Percentiles rank a stretch among this genome's conserved stretches.
Evolutionary conservation across 2,113 vertebrate species (phyloP).

Genomic region (Crotalus helleri): DNA sequence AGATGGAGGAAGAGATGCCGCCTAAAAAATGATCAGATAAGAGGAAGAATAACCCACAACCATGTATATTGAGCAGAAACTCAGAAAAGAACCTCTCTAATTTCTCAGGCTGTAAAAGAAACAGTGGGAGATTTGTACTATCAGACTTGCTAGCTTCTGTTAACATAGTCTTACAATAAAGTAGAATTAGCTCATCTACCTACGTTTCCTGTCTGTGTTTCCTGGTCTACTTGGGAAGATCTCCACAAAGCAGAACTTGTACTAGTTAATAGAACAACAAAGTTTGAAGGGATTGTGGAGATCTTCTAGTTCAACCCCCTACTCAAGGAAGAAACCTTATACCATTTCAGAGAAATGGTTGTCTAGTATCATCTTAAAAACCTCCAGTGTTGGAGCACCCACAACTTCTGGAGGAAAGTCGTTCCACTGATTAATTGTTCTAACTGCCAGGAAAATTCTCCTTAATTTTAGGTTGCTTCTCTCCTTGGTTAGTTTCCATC

Average conservation of each 20-base stretch:
- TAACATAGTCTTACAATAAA: not conserved
- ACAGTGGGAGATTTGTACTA: no score
- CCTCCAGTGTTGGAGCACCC: not conserved
- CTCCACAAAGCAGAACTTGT: not conserved
- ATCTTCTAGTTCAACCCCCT: not conserved
- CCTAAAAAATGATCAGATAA: not conserved
- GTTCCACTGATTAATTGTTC: not conserved
- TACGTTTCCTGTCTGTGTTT: not conserved
- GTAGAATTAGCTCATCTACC: not conserved
- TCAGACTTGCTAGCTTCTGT: not conserved
- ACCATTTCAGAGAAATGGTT: not conserved
- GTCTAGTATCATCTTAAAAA: not conserved
- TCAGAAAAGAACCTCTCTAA: not conserved
- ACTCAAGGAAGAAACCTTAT: not conserved
- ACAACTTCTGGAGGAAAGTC: not conserved
- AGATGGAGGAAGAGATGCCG: not conserved
- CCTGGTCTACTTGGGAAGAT: not conserved
- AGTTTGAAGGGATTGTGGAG: not conserved
- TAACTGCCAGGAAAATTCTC: not conserved
- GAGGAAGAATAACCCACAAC: not conserved
- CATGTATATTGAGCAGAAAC: not conserved
- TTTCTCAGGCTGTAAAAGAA: not conserved
- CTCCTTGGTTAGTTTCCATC: not conserved
- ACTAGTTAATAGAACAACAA: not conserved
- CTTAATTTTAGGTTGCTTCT: not conserved